phyloP scores from a whole-genome alignment of 2,113 vertebrate genomes.

The Ranitomeya imitator region DNA sequence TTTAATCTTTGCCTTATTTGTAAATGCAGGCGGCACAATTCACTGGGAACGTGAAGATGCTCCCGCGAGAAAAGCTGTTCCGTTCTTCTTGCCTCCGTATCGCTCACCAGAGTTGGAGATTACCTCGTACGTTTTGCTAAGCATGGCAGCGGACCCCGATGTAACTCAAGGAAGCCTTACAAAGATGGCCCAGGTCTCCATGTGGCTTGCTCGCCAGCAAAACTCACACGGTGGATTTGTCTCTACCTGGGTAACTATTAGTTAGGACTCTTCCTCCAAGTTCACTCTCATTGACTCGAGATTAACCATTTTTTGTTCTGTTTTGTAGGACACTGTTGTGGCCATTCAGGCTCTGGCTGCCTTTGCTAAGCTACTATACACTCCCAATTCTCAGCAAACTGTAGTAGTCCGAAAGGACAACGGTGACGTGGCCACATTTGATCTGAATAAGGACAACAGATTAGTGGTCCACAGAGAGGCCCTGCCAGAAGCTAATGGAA shows the following conservation, averaged over 20 bases:
- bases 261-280: too few relatives aligned
- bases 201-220: constrained; percentile 64
- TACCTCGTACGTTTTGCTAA: constrained; percentile 59
- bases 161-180: constrained; percentile 9
- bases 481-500: constrained; percentile 59
- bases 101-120: constrained; percentile 42
- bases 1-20: too few relatives aligned
- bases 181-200: neutral
- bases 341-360: constrained; percentile 71
- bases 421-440: constrained; percentile 58
- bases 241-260: constrained; percentile 61
- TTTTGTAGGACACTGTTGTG: constrained; percentile 69
- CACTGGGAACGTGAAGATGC: constrained; percentile 58
- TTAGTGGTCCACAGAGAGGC: constrained; percentile 73
- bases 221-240: constrained; percentile 60
- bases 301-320: neutral
- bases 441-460: constrained; percentile 69
- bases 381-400: constrained; percentile 17
- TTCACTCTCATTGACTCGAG: too few relatives aligned
- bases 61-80: rapidly evolving
- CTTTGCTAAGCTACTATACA: constrained; percentile 57
- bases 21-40: constrained; percentile 52
- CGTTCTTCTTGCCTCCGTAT: rapidly evolving
- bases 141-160: constrained; percentile 46
- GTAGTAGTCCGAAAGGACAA: constrained; percentile 60